Evolutionary conservation across 2,113 vertebrate species (phyloP).

Genomic region (Stictonetta naevosa): DNA sequence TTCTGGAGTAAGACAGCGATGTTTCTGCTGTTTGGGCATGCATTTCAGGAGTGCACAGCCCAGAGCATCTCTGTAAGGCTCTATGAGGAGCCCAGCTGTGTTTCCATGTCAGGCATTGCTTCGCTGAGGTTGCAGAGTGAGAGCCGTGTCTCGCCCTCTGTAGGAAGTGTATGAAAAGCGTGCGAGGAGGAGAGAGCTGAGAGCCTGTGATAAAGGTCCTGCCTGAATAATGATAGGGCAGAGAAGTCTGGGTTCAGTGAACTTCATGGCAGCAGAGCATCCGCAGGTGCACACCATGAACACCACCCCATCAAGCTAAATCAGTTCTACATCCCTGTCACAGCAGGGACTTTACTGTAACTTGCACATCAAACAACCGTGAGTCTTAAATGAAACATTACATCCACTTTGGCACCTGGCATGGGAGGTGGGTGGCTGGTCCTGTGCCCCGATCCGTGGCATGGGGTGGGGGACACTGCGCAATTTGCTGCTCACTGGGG

Average conservation of each 20-base stretch:
- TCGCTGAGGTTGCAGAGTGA: neutral
- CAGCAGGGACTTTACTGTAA: neutral
- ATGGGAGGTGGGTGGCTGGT: too few species aligned
- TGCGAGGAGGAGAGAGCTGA: neutral
- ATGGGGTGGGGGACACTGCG: too few species aligned
- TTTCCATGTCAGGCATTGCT: neutral
- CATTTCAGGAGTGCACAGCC: neutral
- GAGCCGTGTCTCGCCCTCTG: neutral
- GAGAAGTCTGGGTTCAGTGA: neutral
- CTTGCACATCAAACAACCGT: neutral
- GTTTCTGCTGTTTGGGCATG: neutral
- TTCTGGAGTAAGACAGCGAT: neutral
- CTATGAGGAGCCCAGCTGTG: neutral
- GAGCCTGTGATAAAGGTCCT: neutral
- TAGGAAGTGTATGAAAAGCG: neutral
- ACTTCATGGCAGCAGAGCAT: neutral
- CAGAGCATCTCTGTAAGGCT: neutral
- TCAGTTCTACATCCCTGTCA: neutral
- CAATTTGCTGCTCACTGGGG: too few species aligned
- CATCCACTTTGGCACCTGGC: neutral
- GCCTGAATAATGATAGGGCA: slow-evolving; percentile 16
- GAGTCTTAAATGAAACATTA: slow-evolving; percentile 39
- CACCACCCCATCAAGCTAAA: neutral
- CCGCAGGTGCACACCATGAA: neutral
- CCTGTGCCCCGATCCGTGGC: too few species aligned